Base-by-base conservation (phyloP, 2,113 vertebrate species). In the Rostratula benghalensis region DNA sequence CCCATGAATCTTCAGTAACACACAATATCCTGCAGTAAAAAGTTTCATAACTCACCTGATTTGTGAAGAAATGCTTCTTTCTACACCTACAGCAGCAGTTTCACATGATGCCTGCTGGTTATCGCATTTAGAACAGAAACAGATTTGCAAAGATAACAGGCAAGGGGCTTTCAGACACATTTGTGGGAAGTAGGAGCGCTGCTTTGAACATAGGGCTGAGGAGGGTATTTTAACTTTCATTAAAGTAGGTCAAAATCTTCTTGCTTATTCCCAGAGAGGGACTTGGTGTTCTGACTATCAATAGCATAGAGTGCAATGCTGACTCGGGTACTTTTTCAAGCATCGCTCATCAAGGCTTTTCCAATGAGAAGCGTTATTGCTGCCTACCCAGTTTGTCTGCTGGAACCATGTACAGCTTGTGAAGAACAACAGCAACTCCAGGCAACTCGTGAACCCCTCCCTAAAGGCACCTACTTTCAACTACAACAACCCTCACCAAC, bases 241-340 rank as follows among this genome's bases (percentile, higher is more conserved):
- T 53, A 39, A 97, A 94, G 56, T 84, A 92, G 94, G 96, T 94
- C 91, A 94, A 94, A 87, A 90, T 90, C 83, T 65, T 81, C 78
- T 61, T 90, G 71, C 51, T 88, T 92, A 92, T 78, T 94, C 93
- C 89, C 95, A 91, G 69, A 75, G 81, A 89, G 83, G 73, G 69
- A 94, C 80, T 70, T 30, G 76, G 60, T 68, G 69, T 91, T 90
- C 95, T 83, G 80, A 70, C 83, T 91, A 46, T 75, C 91, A 68
- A 33, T 60, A 86, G 79, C 0, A 0, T 11, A 7, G 41, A 87
- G 57, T 1, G 28, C 23, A 19, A 50, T n/a, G 91, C 93, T 89
- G 76, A 93, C n/a, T 83, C 83, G 75, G 43, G 80, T 30, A 22
- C 53, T 80, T 76, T 79, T 48, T 39, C 67, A 81, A 75, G 86